phyloP scores from a whole-genome alignment of 2,888 invertebrate genomes.

The Plutella xylostella region DNA sequence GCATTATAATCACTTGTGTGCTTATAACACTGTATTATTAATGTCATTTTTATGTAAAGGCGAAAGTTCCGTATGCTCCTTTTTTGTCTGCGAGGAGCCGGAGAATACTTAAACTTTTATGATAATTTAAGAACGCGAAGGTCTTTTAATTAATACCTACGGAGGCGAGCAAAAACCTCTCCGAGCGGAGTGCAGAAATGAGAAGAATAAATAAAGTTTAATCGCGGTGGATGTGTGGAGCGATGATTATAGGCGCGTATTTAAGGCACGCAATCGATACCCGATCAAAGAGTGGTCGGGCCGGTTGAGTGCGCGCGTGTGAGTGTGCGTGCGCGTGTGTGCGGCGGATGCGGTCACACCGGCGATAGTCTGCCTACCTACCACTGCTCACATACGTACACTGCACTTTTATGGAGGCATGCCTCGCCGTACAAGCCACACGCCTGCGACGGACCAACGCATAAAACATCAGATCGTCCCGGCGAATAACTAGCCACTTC shows the following conservation, averaged over 20 bases:
- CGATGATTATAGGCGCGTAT: slow-evolving; percentile 34
- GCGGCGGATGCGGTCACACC: slow-evolving; percentile 36
- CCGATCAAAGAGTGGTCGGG: slow-evolving; percentile 36
- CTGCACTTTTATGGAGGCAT: not conserved
- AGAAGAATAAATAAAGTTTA: slow-evolving; percentile 4
- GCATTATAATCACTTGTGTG: slow-evolving; percentile 8
- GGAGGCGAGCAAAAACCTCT: slow-evolving; percentile 2
- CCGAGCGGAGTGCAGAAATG: not conserved
- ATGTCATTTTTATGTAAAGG: slow-evolving; percentile 8
- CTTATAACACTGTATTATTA: slow-evolving; percentile 8
- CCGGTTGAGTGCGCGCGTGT: slow-evolving; percentile 30
- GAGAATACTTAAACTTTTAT: slow-evolving; percentile 3
- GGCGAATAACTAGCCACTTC: no score
- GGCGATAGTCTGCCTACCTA: slow-evolving; percentile 25
- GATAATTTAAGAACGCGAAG: slow-evolving; percentile 5
- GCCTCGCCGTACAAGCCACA: no score
- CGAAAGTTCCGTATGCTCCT: slow-evolving; percentile 5
- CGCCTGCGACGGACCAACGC: no score
- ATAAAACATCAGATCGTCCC: no score
- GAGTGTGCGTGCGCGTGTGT: slow-evolving; percentile 8
- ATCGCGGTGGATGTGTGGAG: slow-evolving; percentile 12
- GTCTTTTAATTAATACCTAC: slow-evolving; percentile 6
- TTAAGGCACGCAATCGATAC: slow-evolving; percentile 48
- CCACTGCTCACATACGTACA: not conserved
- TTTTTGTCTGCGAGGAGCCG: slow-evolving; percentile 5